phyloP scores from a whole-genome alignment of 1,140 invertebrate genomes.

The Ceratosolen solmsi region DNA sequence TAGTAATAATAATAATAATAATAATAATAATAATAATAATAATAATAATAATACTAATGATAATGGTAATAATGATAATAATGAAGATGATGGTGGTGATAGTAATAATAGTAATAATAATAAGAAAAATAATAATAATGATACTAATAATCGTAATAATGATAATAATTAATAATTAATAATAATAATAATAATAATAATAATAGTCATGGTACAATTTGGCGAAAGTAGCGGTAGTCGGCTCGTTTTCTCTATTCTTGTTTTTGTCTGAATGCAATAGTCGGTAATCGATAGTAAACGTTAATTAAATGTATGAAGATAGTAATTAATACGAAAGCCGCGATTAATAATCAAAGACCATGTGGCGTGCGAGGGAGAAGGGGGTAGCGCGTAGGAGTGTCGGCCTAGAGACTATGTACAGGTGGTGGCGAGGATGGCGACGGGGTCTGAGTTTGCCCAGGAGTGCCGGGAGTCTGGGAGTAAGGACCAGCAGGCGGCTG shows the following conservation, averaged over 20 bases:
- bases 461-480: conserved; percentile 66
- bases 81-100: too few species aligned
- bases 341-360: conserved; percentile 46
- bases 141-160: conserved; percentile 4
- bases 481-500: conserved; percentile 58
- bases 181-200: conserved; percentile 8
- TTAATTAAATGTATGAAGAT: not conserved
- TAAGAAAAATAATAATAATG: not conserved
- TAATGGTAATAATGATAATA: not conserved
- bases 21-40: too few species aligned
- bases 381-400: conserved; percentile 62
- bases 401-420: conserved; percentile 73
- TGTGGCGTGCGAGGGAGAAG: conserved; percentile 53
- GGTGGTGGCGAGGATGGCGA: conserved; percentile 71
- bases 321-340: conserved; percentile 24
- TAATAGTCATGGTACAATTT: not conserved
- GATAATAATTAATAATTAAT: not conserved
- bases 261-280: not conserved
- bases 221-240: conserved; percentile 12
- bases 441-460: conserved; percentile 68
- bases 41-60: conserved; percentile 9
- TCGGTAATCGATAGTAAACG: not conserved
- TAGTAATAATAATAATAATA: too few species aligned
- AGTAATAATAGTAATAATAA: not conserved
- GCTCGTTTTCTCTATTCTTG: not conserved